Percentiles rank a stretch among this genome's conserved stretches.
Conservation (phyloP, 2,888 invertebrate genomes). For the Cremastinae sp. region DNA sequence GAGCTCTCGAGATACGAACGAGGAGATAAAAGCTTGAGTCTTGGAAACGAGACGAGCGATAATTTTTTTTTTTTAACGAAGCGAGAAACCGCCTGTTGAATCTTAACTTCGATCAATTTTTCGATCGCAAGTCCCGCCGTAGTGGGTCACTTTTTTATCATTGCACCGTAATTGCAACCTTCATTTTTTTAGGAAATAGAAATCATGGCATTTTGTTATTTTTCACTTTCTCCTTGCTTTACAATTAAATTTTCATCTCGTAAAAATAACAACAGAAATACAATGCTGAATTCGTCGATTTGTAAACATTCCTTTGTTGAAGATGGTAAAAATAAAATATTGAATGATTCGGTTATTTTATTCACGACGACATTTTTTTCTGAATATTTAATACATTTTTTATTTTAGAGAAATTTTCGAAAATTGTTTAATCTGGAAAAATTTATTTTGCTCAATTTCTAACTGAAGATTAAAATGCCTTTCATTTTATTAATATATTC, state of each 20-base stretch:
- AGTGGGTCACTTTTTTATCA: constrained; percentile 5
- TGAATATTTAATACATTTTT: too few relatives aligned
- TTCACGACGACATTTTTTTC: too few relatives aligned
- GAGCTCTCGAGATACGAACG: constrained; percentile 3
- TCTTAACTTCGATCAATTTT: constrained; percentile 10
- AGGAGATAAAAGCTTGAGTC: constrained; percentile 8
- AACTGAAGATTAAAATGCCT: constrained; percentile 24
- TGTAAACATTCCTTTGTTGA: too few relatives aligned
- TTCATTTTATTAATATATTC: constrained; percentile 24
- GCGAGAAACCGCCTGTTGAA: constrained; percentile 18
- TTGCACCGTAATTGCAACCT: constrained; percentile 6
- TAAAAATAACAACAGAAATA: too few relatives aligned
- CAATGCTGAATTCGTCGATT: too few relatives aligned
- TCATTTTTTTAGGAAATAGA: background rate
- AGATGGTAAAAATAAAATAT: too few relatives aligned
- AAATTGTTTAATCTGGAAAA: too few relatives aligned
- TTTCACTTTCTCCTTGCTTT: too few relatives aligned
- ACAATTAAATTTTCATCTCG: too few relatives aligned
- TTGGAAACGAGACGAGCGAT: constrained; percentile 14
- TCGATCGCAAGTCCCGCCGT: background rate
- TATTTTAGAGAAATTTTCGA: too few relatives aligned
- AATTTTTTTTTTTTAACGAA: background rate
- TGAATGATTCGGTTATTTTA: too few relatives aligned
- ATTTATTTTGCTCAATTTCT: constrained; percentile 14
- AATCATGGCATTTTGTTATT: too few relatives aligned